Conservation (phyloP, 2,797 vertebrate genomes). For the Enteromius anoplus region DNA sequence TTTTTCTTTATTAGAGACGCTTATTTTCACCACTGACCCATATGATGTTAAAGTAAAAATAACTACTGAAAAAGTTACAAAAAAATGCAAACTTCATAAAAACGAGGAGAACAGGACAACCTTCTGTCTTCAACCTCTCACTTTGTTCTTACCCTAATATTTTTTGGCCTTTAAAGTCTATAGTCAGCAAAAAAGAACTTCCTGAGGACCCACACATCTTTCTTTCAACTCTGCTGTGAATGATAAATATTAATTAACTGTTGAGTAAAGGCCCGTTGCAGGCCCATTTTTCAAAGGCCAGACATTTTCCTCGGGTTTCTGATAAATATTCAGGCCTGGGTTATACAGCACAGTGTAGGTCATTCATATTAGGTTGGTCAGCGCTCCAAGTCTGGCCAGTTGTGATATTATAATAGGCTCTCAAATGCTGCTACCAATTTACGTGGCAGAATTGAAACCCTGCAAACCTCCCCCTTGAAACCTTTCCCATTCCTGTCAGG, state of each 20-base stretch:
- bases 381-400: constrained; percentile 35
- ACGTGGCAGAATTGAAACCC: constrained; percentile 23
- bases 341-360: constrained; percentile 35
- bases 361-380: constrained; percentile 47
- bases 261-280: constrained; percentile 50
- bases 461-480: constrained; percentile 22
- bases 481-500: background rate
- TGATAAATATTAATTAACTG: constrained; percentile 65
- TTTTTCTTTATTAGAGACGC: background rate
- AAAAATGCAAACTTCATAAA: constrained; percentile 13
- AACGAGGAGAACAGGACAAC: background rate
- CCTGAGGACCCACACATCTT: constrained; percentile 39
- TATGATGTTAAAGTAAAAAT: background rate
- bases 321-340: constrained; percentile 55
- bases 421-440: constrained; percentile 44
- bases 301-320: constrained; percentile 50
- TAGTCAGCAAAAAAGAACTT: constrained; percentile 61
- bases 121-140: constrained; percentile 15
- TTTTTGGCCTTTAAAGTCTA: constrained; percentile 55
- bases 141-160: constrained; percentile 46
- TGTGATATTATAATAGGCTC: constrained; percentile 39
- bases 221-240: constrained; percentile 49
- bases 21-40: background rate
- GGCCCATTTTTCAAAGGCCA: constrained; percentile 46
- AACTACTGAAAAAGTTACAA: background rate